Evolutionary conservation across 1,140 invertebrate species (phyloP), one percentile per base, ranked within the genome.

Genomic region (Meloidogyne floridensis): DNA sequence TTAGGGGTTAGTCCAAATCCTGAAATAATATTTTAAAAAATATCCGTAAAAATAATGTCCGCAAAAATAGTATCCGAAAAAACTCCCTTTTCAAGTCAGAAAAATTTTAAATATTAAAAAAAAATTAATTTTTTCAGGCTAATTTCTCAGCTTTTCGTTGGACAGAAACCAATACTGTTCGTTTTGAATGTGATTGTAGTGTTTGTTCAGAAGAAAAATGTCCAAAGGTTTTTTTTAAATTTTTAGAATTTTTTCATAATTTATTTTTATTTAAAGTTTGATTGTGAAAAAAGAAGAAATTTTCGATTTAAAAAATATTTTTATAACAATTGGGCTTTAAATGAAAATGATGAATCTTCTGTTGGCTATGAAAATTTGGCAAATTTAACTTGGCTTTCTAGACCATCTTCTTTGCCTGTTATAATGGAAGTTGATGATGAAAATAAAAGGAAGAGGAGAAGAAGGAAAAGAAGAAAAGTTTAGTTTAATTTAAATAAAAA

Each of bases 141-240:
- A 54, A 42, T 32, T 88, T 89, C 75, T 80, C 84, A 13, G 90
- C 88, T 11, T 89, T 89, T 83, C 90, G 90, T 83, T 89, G 87
- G 87, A 87, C 87, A 8, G 88, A 89, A 74, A 86, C 82, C 18
- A 80, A 81, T 11, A 87, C 85, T 84, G 86, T 89, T 75, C 86
- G 87, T 18, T 89, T 89, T 82, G 89, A 89, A 80, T 89, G 87
- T 82, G 87, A 90, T 80, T 89, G 87, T 81, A 74, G 85, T 32
- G 70, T 89, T 11, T 89, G 87, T 71, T 78, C 85, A 51, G 87
- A 81, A n/a, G 59, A 65, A 20, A 72, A 77, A 53, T 90, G 87
- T 72, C 82, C 87, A 72, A 77, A 20, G 85, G 85, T 86, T 47
- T 56, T 42, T 74, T 51, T 59, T 10, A 51, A 15, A 18, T 47